Conservation (phyloP, 2,797 vertebrate genomes). For the Spheniscus humboldti region DNA sequence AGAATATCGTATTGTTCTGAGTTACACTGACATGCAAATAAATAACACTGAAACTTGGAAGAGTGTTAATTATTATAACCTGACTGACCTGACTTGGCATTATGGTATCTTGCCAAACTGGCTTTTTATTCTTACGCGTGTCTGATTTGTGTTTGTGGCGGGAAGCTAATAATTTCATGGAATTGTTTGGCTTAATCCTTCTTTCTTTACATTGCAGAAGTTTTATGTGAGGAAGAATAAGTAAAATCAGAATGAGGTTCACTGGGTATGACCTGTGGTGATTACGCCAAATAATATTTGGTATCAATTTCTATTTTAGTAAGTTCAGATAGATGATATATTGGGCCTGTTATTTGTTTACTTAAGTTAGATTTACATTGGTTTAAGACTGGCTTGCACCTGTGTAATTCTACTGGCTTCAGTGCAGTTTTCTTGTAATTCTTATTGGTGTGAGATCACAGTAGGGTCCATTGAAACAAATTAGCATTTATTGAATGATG, state of each 20-base stretch:
- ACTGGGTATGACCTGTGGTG: not conserved
- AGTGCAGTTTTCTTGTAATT: not conserved
- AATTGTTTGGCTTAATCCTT: slow-evolving; percentile 19
- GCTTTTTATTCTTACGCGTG: slow-evolving; percentile 24
- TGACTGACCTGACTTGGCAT: slow-evolving; percentile 46
- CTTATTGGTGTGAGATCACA: not conserved
- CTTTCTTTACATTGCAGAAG: not conserved
- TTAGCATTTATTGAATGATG: not conserved
- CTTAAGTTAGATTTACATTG: not conserved
- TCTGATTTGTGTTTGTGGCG: slow-evolving; percentile 38
- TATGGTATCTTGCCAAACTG: slow-evolving; percentile 24
- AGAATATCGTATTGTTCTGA: not conserved
- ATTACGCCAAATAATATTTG: not conserved
- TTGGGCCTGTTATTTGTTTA: not conserved
- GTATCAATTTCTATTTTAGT: not conserved
- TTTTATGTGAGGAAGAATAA: not conserved
- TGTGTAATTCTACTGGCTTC: not conserved
- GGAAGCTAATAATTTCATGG: slow-evolving; percentile 36
- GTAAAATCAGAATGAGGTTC: not conserved
- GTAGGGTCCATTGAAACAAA: not conserved
- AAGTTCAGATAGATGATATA: not conserved
- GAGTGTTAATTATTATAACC: slow-evolving; percentile 63
- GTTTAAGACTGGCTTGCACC: not conserved
- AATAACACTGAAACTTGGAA: slow-evolving; percentile 55
- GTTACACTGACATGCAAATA: slow-evolving; percentile 35